Conservation (phyloP, 2,113 vertebrate species). For the Petaurus breviceps region DNA sequence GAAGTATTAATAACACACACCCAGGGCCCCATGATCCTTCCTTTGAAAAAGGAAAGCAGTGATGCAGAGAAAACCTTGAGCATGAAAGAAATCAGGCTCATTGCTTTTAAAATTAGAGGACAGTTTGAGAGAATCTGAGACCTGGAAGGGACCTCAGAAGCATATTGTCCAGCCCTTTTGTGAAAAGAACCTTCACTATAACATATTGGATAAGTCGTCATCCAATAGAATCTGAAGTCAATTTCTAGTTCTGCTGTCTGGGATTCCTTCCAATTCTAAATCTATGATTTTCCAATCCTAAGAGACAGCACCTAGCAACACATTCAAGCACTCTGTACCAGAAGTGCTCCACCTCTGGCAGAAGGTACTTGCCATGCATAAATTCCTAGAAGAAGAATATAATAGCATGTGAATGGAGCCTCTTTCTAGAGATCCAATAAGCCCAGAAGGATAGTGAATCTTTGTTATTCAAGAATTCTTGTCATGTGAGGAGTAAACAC, state of each 20-base stretch:
- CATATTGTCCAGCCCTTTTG: not conserved
- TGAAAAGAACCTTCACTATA: not conserved
- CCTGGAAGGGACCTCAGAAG: not conserved
- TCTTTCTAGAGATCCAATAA: not conserved
- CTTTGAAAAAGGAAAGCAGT: conserved; percentile 30
- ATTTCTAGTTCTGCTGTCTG: not conserved
- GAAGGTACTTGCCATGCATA: not conserved
- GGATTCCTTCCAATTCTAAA: not conserved
- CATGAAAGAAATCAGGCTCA: not conserved
- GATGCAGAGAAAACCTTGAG: not conserved
- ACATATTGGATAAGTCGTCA: not conserved
- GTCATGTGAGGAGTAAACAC: not conserved
- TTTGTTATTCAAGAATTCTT: not conserved
- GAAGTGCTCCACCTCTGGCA: not conserved
- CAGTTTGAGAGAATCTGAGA: not conserved
- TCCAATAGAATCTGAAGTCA: not conserved
- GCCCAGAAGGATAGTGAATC: not conserved
- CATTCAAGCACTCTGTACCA: not conserved
- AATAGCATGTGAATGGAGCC: not conserved
- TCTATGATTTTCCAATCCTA: not conserved
- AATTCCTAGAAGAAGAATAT: not conserved
- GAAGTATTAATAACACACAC: too few species aligned
- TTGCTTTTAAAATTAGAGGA: not conserved
- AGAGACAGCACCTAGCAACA: not conserved
- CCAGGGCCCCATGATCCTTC: not conserved